These are phyloP conservation scores for Drosophila albomicans DNA, from an alignment of 1,140 invertebrate species.

Conservation along the genomic window DNA sequence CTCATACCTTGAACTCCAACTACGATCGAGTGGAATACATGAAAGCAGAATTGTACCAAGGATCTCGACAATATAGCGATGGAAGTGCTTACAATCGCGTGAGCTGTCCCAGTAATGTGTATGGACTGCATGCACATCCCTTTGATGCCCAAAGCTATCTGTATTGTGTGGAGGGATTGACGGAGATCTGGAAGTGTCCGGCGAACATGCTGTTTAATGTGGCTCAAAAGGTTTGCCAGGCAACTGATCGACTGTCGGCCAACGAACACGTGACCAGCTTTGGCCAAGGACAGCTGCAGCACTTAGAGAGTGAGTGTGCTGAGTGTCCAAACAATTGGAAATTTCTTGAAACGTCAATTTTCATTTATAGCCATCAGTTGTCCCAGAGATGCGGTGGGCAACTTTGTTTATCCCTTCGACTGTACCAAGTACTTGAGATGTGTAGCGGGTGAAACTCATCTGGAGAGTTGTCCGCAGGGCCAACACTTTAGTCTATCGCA, in stretches of 20 bases:
- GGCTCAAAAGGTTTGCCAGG: conserved; percentile 44
- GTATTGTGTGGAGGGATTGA: conserved; percentile 87
- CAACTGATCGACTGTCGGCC: conserved; percentile 19
- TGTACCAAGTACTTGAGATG: conserved; percentile 89
- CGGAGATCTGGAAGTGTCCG: conserved; percentile 70
- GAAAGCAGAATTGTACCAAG: background rate
- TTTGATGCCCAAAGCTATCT: conserved; percentile 88
- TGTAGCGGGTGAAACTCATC: conserved; percentile 73
- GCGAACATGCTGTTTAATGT: conserved; percentile 37
- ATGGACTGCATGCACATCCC: conserved; percentile 82
- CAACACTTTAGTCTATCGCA: conserved; percentile 63
- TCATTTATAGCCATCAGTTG: conserved; percentile 72
- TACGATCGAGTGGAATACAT: conserved; percentile 64
- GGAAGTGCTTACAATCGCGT: conserved; percentile 3
- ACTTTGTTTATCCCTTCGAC: conserved; percentile 87
- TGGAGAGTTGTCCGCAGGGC: conserved; percentile 86
- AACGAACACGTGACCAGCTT: conserved; percentile 47
- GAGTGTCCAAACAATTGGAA: background rate
- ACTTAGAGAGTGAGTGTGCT: conserved; percentile 14
- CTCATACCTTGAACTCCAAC: conserved; percentile 23
- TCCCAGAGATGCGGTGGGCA: conserved; percentile 85
- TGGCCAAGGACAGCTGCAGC: background rate
- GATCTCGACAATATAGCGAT: background rate
- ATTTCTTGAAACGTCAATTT: background rate
- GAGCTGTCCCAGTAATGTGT: conserved; percentile 51